phyloP scores from a whole-genome alignment of 2,888 invertebrate species.

The Conops quadrifasciatus region DNA sequence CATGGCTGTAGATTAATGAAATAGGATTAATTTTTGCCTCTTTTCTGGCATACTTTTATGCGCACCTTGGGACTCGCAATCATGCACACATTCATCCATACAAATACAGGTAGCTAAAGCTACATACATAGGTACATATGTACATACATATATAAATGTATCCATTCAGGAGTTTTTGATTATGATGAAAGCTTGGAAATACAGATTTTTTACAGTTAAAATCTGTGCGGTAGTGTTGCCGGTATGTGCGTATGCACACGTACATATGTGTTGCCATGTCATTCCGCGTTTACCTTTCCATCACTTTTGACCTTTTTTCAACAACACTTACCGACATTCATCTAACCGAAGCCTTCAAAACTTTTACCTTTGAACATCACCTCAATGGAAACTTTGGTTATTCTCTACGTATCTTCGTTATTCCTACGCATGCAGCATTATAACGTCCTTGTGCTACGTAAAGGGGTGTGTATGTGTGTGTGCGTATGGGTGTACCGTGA shows the following conservation, averaged over 20 bases:
- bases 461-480: neutral
- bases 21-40: slow-evolving; percentile 3
- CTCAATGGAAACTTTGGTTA: neutral
- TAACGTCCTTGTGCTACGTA: neutral
- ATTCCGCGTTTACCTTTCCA: neutral
- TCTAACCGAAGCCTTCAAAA: neutral
- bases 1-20: slow-evolving; percentile 8
- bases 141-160: no score
- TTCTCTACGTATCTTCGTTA: neutral
- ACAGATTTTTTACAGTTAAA: no score
- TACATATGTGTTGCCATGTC: no score
- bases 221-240: no score
- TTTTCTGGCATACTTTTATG: slow-evolving; percentile 8
- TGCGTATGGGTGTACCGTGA: neutral
- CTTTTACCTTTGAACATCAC: slow-evolving; percentile 4
- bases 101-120: neutral
- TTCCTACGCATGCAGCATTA: neutral
- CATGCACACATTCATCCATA: neutral
- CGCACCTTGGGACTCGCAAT: neutral
- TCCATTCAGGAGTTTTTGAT: no score
- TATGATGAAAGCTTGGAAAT: no score
- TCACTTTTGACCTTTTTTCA: neutral
- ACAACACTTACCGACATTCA: neutral
- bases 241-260: no score
- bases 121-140: neutral